Conservation (phyloP, 2,113 vertebrate genomes). For the Garra rufa region DNA sequence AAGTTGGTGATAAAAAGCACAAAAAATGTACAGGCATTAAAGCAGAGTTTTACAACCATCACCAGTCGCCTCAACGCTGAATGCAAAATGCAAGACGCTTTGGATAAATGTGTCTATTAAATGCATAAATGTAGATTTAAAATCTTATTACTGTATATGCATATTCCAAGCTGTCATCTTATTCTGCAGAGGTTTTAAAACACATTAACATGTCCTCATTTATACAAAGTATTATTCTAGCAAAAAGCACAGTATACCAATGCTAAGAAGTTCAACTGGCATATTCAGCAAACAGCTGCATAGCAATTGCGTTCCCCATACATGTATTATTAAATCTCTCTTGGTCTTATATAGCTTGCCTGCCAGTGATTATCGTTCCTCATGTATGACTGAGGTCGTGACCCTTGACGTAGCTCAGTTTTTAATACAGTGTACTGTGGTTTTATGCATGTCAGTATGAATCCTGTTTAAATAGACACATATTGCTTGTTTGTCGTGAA, state of each 20-base stretch:
- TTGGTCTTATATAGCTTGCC: not conserved
- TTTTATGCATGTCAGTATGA: not conserved
- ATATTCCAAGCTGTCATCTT: not conserved
- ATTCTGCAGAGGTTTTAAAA: not conserved
- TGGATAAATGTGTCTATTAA: not conserved
- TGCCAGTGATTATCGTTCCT: not conserved
- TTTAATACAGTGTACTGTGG: not conserved
- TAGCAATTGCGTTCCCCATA: not conserved
- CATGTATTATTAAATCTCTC: slow-evolving; percentile 7
- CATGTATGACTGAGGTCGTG: no score
- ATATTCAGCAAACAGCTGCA: not conserved
- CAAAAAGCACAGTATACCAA: not conserved
- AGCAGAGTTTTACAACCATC: not conserved
- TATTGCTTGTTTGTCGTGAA: not conserved
- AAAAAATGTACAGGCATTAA: not conserved
- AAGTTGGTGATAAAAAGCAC: not conserved
- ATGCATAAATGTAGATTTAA: not conserved
- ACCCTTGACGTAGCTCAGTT: not conserved
- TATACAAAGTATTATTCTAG: not conserved
- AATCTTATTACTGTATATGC: not conserved
- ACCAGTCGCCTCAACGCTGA: not conserved
- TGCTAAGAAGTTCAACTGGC: not conserved
- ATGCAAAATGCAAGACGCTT: not conserved
- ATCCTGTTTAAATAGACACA: not conserved
- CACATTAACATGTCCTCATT: not conserved